Evolutionary conservation across 2,797 vertebrate species (phyloP).

Genomic region (Enteromius afrohamiltoni): DNA sequence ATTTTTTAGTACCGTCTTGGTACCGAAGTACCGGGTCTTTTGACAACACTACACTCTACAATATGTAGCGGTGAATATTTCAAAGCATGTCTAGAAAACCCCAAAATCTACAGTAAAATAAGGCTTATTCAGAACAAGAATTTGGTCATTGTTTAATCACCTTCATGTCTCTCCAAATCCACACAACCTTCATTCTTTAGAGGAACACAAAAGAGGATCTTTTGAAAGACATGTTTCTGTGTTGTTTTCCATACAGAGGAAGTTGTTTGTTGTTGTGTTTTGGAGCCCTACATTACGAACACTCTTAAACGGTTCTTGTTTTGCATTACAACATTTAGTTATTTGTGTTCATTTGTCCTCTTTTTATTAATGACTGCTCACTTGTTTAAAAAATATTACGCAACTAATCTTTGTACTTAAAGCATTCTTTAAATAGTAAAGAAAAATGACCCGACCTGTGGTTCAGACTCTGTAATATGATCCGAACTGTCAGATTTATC

Average conservation of each 20-base stretch:
- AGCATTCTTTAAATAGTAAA: background rate
- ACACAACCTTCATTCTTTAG: background rate
- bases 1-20: too few relatives aligned
- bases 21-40: too few relatives aligned
- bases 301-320: background rate
- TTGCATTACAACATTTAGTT: background rate
- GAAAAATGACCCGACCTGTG: background rate
- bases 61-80: background rate
- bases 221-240: background rate
- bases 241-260: background rate
- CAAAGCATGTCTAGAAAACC: background rate
- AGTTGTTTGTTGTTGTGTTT: background rate
- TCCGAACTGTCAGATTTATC: background rate
- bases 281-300: background rate
- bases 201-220: background rate
- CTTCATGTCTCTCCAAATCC: background rate
- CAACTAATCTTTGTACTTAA: background rate
- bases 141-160: background rate
- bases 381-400: background rate
- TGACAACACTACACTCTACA: too few relatives aligned
- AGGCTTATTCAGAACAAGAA: background rate
- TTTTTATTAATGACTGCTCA: background rate
- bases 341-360: too few relatives aligned
- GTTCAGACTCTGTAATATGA: background rate
- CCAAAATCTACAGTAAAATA: background rate